Conservation (phyloP, 2,888 invertebrate species). For the Stomorhina lunata region DNA sequence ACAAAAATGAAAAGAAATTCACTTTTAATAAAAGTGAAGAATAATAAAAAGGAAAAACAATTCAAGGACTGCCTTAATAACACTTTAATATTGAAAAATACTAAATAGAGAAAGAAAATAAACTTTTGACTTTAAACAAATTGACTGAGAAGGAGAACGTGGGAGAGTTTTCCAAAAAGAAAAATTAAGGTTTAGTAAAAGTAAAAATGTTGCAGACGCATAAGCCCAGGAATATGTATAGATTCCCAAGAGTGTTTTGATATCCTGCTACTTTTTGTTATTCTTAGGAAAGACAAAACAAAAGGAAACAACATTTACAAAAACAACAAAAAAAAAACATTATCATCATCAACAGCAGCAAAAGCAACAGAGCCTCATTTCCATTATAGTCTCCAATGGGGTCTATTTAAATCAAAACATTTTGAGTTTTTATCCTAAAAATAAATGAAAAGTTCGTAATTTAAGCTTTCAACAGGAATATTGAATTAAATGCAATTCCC, state of each 20-base stretch:
- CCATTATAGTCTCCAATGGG: not conserved
- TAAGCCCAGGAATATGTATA: constrained; percentile 3
- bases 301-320: constrained; percentile 1
- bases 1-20: constrained; percentile 5
- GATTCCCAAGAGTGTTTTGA: constrained; percentile 52
- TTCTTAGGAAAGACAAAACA: not conserved
- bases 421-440: not conserved
- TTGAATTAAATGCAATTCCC: constrained; percentile 65
- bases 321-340: not conserved
- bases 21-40: constrained; percentile 20
- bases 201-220: not conserved
- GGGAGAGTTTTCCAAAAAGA: not conserved
- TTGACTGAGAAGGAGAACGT: not conserved
- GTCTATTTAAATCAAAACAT: constrained; percentile 30
- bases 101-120: not conserved
- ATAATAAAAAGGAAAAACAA: not conserved
- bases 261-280: constrained; percentile 45
- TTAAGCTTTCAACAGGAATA: constrained; percentile 67
- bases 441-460: constrained; percentile 47
- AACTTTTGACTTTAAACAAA: constrained; percentile 9
- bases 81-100: constrained; percentile 10
- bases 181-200: not conserved
- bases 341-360: constrained; percentile 6
- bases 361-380: not conserved
- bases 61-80: constrained; percentile 18